phyloP scores from a whole-genome alignment of 2,113 vertebrate genomes.

The Neogale vison region DNA sequence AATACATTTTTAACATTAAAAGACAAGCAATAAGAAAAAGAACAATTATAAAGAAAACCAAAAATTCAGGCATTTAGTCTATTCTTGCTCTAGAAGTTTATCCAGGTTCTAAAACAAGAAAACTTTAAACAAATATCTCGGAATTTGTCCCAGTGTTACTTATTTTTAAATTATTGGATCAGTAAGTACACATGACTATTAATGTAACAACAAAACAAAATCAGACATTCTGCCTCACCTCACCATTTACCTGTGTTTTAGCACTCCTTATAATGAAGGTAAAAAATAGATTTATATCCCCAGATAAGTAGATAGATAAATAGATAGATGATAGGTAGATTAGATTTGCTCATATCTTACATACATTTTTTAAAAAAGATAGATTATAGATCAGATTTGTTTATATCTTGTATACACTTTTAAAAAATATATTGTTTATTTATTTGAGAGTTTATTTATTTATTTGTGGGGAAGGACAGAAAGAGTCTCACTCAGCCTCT shows the following conservation, averaged over 20 bases:
- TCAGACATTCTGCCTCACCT: not conserved
- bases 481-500: not conserved
- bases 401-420: not conserved
- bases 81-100: not conserved
- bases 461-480: not conserved
- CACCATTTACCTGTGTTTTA: not conserved
- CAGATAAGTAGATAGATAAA: too few relatives aligned
- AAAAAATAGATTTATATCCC: not conserved
- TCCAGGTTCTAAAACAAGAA: not conserved
- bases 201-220: not conserved
- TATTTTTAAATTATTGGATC: not conserved
- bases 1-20: not conserved
- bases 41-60: not conserved
- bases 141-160: not conserved
- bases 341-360: not conserved
- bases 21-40: not conserved
- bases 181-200: not conserved
- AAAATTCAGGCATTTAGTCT: not conserved
- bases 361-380: not conserved
- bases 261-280: not conserved
- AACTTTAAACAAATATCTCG: not conserved
- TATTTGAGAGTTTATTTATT: not conserved
- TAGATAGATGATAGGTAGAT: not conserved
- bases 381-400: not conserved
- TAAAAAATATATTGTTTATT: not conserved